Base-by-base conservation (phyloP, 2,113 vertebrate species). In the Thermophis baileyi region DNA sequence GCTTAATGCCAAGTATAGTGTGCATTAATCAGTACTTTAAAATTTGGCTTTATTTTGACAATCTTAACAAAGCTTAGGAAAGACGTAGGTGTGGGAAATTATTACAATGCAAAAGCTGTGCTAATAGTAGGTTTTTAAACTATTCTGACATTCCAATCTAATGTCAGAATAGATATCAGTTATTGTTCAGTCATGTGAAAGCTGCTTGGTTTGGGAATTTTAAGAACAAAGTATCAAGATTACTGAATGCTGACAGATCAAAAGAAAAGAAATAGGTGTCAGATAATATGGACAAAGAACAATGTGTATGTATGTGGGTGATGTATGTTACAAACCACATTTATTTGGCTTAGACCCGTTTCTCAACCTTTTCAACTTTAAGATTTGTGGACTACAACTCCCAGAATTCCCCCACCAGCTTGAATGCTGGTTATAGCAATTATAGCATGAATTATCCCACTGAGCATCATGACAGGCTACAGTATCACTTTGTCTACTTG, bases 201-300 rank as follows among this genome's bases (percentile, higher is more conserved):
- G 90, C 63, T 90, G 86, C 35, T 91, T 95, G 63, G 95, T 93
- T 96, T 40, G 27, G 55, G 1, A 95, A 95, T 85, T 93, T 94
- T 95, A 90, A 93, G 96, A 95, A 91, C 94, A 97, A 97, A 63
- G 85, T 95, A 95, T 47, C 53, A 57, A 91, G 46, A 94, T 89
- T 69, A 54, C 85, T 96, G 94, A 94, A 95, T 91, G 90, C 86
- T 94, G 74, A 81, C 85, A 94, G 93, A 97, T 96, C 93, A 97
- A 97, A 87, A 97, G 91, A 88, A 96, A 96, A 95, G 24, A 0
- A 0, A 54, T 9, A 87, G n/a, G 14, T 49, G 1, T 46, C 85
- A 87, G 40, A 47, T 46, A 46, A 69, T 35, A n/a, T 86, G 90
- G 95, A 96, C 91, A 93, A 90, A 93, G 93, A 96, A 95, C 90